Conservation (phyloP, 2,888 invertebrate species). For the Cyclophora punctaria region DNA sequence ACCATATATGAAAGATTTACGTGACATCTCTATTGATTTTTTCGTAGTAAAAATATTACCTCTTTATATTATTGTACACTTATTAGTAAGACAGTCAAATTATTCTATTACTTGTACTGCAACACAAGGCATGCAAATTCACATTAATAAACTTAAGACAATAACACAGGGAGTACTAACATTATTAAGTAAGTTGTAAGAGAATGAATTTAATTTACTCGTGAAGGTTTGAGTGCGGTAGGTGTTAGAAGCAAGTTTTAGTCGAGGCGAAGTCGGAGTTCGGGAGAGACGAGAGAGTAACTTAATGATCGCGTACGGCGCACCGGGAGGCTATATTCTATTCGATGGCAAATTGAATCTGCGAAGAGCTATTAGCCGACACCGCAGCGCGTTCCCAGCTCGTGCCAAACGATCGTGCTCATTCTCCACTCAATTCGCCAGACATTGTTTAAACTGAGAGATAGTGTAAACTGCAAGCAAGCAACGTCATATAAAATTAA, state of each 20-base stretch:
- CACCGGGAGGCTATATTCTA: constrained; percentile 61
- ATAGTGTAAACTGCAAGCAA: constrained; percentile 39
- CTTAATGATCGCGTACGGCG: constrained; percentile 65
- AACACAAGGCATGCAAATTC: constrained; percentile 1
- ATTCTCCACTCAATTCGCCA: constrained; percentile 38
- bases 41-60: too few species aligned
- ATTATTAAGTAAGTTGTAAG: constrained; percentile 23
- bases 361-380: constrained; percentile 69
- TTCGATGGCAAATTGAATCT: constrained; percentile 69
- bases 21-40: background rate
- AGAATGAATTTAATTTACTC: constrained; percentile 33
- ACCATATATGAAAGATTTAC: constrained; percentile 1
- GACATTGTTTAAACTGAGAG: constrained; percentile 46
- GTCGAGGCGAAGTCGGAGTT: constrained; percentile 30
- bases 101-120: too few species aligned
- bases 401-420: constrained; percentile 57
- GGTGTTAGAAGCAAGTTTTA: constrained; percentile 49
- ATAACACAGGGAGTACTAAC: constrained; percentile 11
- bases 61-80: too few species aligned
- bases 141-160: constrained; percentile 1
- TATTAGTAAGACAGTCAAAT: too few species aligned
- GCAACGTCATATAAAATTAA: constrained; percentile 33
- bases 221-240: constrained; percentile 29
- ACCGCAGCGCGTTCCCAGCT: constrained; percentile 51
- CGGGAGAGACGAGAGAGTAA: constrained; percentile 47